Evolutionary conservation across 2,113 vertebrate species (phyloP).

Genomic region (Syngnathoides biaculeatus): DNA sequence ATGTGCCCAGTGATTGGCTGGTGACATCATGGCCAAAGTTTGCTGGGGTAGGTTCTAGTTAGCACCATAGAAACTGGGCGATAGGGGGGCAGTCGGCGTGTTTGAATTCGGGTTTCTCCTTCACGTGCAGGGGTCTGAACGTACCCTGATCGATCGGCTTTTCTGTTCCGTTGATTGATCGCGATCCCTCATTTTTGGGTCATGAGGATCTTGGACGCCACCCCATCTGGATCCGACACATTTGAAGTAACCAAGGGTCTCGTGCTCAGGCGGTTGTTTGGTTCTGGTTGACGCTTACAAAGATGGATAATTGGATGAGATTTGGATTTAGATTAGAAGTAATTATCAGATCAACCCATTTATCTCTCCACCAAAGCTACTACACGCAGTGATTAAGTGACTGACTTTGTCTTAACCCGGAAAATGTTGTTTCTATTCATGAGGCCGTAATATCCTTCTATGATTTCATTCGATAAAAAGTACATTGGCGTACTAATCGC

Average conservation of each 20-base stretch:
- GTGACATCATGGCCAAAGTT: too few species aligned
- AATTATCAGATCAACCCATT: background rate
- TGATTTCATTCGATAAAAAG: background rate
- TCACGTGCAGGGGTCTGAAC: too few species aligned
- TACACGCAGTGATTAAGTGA: background rate
- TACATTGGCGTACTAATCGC: background rate
- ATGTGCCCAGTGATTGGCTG: background rate
- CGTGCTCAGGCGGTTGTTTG: background rate
- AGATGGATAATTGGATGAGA: conserved; percentile 1
- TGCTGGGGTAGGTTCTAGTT: background rate
- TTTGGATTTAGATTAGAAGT: conserved; percentile 1
- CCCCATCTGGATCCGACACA: background rate
- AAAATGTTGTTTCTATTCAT: background rate
- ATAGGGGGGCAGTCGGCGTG: too few species aligned
- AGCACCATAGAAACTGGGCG: too few species aligned
- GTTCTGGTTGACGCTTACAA: background rate
- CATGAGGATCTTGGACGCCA: too few species aligned
- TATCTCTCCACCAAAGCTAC: conserved; percentile 1
- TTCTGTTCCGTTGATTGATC: too few species aligned
- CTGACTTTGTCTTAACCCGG: background rate
- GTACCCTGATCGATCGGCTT: too few species aligned
- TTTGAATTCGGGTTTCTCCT: too few species aligned
- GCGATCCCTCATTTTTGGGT: too few species aligned
- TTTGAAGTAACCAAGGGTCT: background rate
- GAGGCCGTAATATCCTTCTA: background rate